Evolutionary conservation across 2,888 invertebrate genomes (phyloP).

Genomic region (Oeneis ivallda): DNA sequence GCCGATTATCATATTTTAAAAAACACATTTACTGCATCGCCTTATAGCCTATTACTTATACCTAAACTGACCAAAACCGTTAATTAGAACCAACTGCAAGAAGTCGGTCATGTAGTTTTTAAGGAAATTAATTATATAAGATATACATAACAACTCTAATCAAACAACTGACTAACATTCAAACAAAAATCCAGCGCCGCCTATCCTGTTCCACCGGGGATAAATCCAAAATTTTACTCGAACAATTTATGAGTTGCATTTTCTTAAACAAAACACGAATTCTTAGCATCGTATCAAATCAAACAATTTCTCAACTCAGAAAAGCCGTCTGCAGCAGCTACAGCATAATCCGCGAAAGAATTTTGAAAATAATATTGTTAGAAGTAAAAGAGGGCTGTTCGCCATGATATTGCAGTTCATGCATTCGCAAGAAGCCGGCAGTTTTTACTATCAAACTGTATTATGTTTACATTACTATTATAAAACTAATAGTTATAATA

Average conservation of each 20-base stretch:
- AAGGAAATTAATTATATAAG: neutral
- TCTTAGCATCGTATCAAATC: conserved; percentile 7
- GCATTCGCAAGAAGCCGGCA: conserved; percentile 26
- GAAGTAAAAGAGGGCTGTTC: conserved; percentile 27
- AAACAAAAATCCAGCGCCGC: neutral
- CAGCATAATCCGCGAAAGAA: conserved; percentile 11
- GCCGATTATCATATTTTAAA: no score
- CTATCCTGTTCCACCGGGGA: neutral
- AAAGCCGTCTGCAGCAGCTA: conserved; percentile 10
- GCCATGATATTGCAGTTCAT: conserved; percentile 31
- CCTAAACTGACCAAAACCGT: no score
- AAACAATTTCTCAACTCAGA: conserved; percentile 13
- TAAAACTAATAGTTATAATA: conserved; percentile 6
- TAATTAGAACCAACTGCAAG: no score
- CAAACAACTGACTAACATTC: neutral
- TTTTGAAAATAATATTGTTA: conserved; percentile 24
- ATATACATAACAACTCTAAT: no score
- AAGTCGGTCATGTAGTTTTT: neutral
- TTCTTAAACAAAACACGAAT: neutral
- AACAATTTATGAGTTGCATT: neutral
- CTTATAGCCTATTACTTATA: no score
- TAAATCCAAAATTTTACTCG: neutral
- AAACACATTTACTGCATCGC: no score
- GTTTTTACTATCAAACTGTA: conserved; percentile 11
- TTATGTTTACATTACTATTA: conserved; percentile 26